Evolutionary conservation across 2,797 vertebrate genomes (phyloP).

Genomic region (Protonibea diacanthus): DNA sequence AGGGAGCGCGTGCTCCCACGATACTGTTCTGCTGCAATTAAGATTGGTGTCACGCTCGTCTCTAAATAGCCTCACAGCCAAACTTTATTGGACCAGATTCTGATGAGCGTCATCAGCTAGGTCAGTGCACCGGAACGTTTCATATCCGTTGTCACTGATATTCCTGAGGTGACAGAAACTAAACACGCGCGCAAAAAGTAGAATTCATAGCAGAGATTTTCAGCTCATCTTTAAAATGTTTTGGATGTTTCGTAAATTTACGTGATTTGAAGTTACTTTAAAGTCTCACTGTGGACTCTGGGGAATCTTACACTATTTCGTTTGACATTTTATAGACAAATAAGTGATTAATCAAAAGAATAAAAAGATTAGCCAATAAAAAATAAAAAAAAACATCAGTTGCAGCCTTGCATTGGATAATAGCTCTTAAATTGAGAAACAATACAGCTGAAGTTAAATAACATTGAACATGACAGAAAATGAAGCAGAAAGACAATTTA

Average conservation of each 20-base stretch:
- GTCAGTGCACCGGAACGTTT: slow-evolving; percentile 39
- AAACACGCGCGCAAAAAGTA: neutral
- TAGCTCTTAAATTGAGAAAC: neutral
- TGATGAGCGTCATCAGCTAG: slow-evolving; percentile 61
- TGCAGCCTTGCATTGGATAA: too few species aligned
- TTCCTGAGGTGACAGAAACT: slow-evolving; percentile 12
- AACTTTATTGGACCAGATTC: slow-evolving; percentile 62
- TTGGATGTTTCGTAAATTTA: neutral
- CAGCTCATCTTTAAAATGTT: neutral
- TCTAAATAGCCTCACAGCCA: slow-evolving; percentile 71
- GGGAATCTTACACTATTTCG: neutral
- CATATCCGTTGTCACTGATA: neutral
- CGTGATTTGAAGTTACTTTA: too few species aligned
- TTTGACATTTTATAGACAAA: neutral
- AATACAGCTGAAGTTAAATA: neutral
- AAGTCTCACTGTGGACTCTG: neutral
- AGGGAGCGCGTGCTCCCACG: slow-evolving; percentile 66
- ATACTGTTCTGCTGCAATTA: slow-evolving; percentile 73
- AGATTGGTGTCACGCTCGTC: slow-evolving; percentile 74
- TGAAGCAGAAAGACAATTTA: neutral
- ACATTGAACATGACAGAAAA: neutral
- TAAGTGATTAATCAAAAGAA: neutral
- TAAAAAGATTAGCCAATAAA: neutral
- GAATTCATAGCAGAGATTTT: neutral
- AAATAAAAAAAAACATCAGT: neutral